These are phyloP conservation scores for Poecilia picta DNA, from an alignment of 2,797 vertebrate genomes.

Conservation along the genomic window DNA sequence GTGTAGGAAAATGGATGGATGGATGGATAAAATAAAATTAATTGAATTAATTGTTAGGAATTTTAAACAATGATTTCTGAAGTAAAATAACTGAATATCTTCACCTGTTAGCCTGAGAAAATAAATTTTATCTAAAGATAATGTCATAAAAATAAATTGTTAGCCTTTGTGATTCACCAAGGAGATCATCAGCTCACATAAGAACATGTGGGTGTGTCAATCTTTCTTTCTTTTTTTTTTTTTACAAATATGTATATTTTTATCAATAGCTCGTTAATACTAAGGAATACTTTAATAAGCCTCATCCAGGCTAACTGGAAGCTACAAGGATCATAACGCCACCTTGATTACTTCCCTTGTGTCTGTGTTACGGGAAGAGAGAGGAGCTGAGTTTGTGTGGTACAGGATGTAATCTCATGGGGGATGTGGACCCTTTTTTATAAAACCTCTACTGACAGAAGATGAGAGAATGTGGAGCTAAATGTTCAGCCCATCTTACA, in stretches of 20 bases:
- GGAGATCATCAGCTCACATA: neutral
- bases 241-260: neutral
- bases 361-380: conserved; percentile 16
- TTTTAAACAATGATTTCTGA: neutral
- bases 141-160: neutral
- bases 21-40: too few species aligned
- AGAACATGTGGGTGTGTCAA: neutral
- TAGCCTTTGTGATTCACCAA: neutral
- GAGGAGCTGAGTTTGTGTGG: conserved; percentile 4
- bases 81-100: neutral
- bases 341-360: conserved; percentile 55
- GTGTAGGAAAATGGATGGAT: too few species aligned
- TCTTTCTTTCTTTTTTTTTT: too few species aligned
- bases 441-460: conserved; percentile 43
- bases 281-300: neutral
- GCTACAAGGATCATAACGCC: conserved; percentile 23
- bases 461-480: conserved; percentile 12
- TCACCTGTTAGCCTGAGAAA: neutral
- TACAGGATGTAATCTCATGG: conserved; percentile 23
- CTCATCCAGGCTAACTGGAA: conserved; percentile 5
- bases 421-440: conserved; percentile 37
- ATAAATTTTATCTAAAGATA: neutral
- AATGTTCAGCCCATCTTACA: conserved; percentile 40
- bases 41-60: neutral
- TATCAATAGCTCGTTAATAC: neutral